Evolutionary conservation across 2,888 invertebrate species (phyloP).

Genomic region (Zelleria hepariella): DNA sequence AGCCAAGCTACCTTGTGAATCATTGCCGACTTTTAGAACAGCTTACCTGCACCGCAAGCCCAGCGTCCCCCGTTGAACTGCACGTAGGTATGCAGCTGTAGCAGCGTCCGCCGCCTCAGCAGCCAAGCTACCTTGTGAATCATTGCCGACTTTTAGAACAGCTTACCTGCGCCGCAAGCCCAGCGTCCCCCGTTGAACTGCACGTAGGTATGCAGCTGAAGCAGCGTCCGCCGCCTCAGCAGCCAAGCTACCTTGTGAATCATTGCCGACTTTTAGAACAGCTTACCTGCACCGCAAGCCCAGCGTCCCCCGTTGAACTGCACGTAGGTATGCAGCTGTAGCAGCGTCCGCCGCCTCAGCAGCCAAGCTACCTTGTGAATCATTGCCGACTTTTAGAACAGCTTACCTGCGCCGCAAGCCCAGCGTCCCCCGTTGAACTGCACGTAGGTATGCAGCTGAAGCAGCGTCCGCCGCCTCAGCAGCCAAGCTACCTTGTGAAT

Average conservation of each 20-base stretch:
- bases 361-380: slow-evolving; percentile 99
- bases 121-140: slow-evolving; percentile 99
- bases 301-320: slow-evolving; percentile 79
- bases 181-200: slow-evolving; percentile 79
- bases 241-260: slow-evolving; percentile 99
- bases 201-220: slow-evolving; percentile 95
- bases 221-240: slow-evolving; percentile 86
- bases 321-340: slow-evolving; percentile 95
- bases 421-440: slow-evolving; percentile 79
- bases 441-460: slow-evolving; percentile 95
- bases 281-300: slow-evolving; percentile 40
- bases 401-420: slow-evolving; percentile 40
- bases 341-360: slow-evolving; percentile 86
- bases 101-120: slow-evolving; percentile 86
- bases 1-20: slow-evolving; percentile 99
- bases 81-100: slow-evolving; percentile 95
- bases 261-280: too few species aligned
- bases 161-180: slow-evolving; percentile 40
- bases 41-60: slow-evolving; percentile 40
- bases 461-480: slow-evolving; percentile 86
- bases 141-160: too few species aligned
- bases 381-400: too few species aligned
- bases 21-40: too few species aligned
- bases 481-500: slow-evolving; percentile 99
- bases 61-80: slow-evolving; percentile 79